Base-by-base conservation (phyloP, 1,140 invertebrate species). In the Aleiodes sp. region DNA sequence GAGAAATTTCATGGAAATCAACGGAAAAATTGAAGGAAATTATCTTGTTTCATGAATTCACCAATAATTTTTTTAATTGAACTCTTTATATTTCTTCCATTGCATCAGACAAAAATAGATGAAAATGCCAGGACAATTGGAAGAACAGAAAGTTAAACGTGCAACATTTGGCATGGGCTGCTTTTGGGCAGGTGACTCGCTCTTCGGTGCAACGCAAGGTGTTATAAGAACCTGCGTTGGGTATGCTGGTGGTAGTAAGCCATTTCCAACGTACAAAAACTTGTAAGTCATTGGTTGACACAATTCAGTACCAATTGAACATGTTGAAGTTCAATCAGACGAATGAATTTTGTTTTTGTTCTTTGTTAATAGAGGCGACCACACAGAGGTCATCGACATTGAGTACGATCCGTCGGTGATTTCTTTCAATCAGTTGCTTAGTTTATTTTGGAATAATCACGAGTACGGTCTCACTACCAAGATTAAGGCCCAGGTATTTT, bases 101-200 rank as follows among this genome's bases (percentile, higher is more conserved):
- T 56, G 8, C 19, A 31, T 63, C 19, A 68, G 28, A 64, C 0
- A 21, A 43, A 4, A 43, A n/a, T n/a, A n/a, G n/a, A n/a, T n/a
- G n/a, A 78, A 72, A 63, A 87, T 87, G 85, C 80, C 84, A 35
- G 79, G 77, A 39, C 80, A 86, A 75, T 31, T 87, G 21, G 81
- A 87, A 37, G 81, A 88, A 65, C 75, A 83, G 73, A 78, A 76
- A 66, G 70, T 74, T 2, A 87, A 89, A 71, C 85, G 86, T 63
- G 96, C 96, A 0, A 97, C 95, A 1, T 96, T 98, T 82, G 96
- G 94, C 4, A 96, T 98, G 94, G 95, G 95, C 43, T 98, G 97
- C 84, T 99, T 99, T 84, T 98, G 96, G 96, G 94, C 94, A n/a
- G 93, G 94, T 16, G 97, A 98, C 81, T 93, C 94, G 0, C 86